Base-by-base conservation (phyloP, 2,888 invertebrate species). In the Drosophila ochracea region DNA sequence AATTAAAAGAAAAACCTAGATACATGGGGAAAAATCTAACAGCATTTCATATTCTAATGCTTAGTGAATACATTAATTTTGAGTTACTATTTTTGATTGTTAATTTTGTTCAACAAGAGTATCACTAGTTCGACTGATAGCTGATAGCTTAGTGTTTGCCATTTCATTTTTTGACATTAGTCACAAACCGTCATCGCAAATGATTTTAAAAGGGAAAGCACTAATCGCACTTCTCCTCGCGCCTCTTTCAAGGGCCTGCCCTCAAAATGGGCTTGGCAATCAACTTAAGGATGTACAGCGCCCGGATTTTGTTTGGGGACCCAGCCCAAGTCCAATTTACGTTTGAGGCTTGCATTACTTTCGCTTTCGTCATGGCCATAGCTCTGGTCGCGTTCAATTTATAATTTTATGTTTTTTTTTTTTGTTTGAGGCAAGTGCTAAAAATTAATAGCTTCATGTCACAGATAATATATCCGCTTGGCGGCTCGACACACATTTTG, bases 371-470 rank as follows among this genome's bases (percentile, higher is more conserved):
- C 62, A 64, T 58, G 64, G 54, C 41, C 72, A 47, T 47, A n/a
- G 70, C 60, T 66, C 65, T 71, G 63, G 55, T 62, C 50, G 64
- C 73, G 35, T 71, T 55, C 72, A 69, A 66, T 69, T 75, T 80
- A 33, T 58, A 73, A 76, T 73, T 80, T 66, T 53, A 73, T 68
- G 58, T 55, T 75, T 78, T 59, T 68, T 57, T 61, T 68, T 78
- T 16, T 58, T 57, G 53, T 68, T 63, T 47, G 63, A 43, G 60
- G 64, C 66, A 79, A 79, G 75, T 83, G 84, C 72, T 82, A 84
- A 84, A 87, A 85, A 83, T 86, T 74, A 85, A 88, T 85, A 83
- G 82, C 80, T 82, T 83, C 78, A 78, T 78, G 86, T 83, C 80
- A 78, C 73, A 73, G 73, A 76, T 76, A 77, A 81, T 77, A 74